A percentile compares a stretch with the other conserved stretches of the same genome.
Conservation (phyloP, 1,140 invertebrate species). For the Camponotus floridanus region DNA sequence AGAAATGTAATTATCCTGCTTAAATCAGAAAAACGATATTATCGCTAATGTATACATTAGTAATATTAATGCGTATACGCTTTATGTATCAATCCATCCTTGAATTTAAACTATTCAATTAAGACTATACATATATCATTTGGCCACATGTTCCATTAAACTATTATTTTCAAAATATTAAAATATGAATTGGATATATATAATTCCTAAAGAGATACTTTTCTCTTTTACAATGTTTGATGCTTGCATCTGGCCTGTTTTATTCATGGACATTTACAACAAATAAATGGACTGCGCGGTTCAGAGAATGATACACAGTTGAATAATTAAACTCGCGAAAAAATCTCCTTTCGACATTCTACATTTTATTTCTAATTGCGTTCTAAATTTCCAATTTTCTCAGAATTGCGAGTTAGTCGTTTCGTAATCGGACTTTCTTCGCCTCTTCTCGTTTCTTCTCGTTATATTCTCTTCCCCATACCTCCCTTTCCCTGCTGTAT, state of each 20-base stretch:
- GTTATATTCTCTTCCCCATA: conserved; percentile 18
- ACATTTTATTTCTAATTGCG: conserved; percentile 46
- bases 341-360: conserved; percentile 27
- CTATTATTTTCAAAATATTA: not conserved
- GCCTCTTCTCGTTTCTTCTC: conserved; percentile 11
- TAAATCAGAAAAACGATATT: not conserved
- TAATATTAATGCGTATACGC: no score
- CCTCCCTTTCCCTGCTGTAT: not conserved
- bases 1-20: not conserved
- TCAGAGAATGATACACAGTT: not conserved
- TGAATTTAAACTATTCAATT: not conserved
- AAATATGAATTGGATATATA: not conserved
- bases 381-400: not conserved
- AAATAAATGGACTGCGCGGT: not conserved
- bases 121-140: not conserved
- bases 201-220: not conserved
- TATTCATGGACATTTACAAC: not conserved
- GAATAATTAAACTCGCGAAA: conserved; percentile 23
- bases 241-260: not conserved
- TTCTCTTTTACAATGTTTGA: not conserved
- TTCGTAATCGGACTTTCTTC: conserved; percentile 48
- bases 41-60: not conserved
- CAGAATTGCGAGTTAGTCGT: conserved; percentile 24
- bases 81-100: not conserved
- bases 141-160: not conserved